phyloP scores from a whole-genome alignment of 2,797 vertebrate genomes.

The Neopelma chrysocephalum region DNA sequence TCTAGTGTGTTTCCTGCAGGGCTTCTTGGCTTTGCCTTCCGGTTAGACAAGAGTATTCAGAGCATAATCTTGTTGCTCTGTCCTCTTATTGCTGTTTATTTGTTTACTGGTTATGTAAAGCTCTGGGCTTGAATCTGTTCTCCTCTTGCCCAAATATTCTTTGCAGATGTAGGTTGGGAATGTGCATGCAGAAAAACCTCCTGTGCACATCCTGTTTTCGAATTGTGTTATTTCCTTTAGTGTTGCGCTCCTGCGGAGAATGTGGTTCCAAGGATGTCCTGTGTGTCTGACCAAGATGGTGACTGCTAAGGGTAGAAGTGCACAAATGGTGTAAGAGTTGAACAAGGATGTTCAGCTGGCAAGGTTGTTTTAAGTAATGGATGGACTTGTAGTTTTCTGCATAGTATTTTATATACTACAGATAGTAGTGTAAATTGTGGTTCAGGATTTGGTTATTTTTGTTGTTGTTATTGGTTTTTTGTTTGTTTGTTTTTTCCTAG shows the following conservation, averaged over 20 bases:
- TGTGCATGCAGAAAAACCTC: not conserved
- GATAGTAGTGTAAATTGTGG: not conserved
- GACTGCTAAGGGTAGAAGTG: not conserved
- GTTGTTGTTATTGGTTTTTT: not conserved
- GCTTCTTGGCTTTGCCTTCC: constrained; percentile 26
- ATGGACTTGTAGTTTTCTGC: not conserved
- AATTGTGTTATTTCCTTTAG: not conserved
- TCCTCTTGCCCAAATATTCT: not conserved
- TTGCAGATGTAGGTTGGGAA: not conserved
- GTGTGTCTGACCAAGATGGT: not conserved
- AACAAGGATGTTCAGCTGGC: not conserved
- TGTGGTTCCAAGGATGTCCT: not conserved
- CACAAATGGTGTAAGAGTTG: not conserved
- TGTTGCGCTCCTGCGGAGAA: not conserved
- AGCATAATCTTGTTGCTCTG: not conserved
- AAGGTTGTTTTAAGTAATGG: not conserved
- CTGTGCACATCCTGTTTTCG: constrained; percentile 25
- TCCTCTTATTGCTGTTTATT: not conserved
- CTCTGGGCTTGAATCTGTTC: not conserved
- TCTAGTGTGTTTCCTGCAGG: constrained; percentile 30
- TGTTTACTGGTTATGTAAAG: not conserved
- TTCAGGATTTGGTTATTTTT: not conserved
- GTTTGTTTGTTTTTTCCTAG: not conserved
- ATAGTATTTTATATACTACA: not conserved
- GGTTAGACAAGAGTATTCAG: not conserved